Evolutionary conservation across 2,888 invertebrate species (phyloP).

Genomic region (Tineola bisselliella): DNA sequence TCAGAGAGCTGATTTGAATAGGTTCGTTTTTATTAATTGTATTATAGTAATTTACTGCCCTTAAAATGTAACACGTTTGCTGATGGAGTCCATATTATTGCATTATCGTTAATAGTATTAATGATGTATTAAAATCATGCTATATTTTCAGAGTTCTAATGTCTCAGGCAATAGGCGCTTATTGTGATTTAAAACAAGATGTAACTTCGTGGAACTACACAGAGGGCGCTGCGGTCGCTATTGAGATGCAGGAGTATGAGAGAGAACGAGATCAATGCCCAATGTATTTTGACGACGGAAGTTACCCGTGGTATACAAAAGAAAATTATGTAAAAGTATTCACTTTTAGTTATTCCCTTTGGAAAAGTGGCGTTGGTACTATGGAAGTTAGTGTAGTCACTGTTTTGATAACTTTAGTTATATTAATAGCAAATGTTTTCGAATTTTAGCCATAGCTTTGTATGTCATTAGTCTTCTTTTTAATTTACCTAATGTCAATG

Average conservation of each 20-base stretch:
- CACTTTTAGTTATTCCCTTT: conserved; percentile 44
- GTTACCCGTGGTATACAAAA: conserved; percentile 81
- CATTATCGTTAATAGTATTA: too few relatives aligned
- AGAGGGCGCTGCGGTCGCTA: conserved; percentile 91
- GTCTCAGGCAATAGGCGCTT: conserved; percentile 90
- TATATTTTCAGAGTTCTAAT: conserved; percentile 56
- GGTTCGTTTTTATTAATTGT: conserved; percentile 73
- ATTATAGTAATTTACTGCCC: too few relatives aligned
- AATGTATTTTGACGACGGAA: conserved; percentile 96
- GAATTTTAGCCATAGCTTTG: conserved; percentile 10
- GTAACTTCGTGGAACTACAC: conserved; percentile 89
- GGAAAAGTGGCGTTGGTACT: conserved; percentile 33
- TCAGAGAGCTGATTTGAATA: conserved; percentile 91
- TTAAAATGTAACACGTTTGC: too few relatives aligned
- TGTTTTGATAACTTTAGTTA: conserved; percentile 21
- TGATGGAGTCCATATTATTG: too few relatives aligned
- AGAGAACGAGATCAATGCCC: conserved; percentile 96
- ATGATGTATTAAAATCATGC: conserved; percentile 47
- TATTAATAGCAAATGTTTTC: conserved; percentile 24
- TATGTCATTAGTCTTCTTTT: neutral
- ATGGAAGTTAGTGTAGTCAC: conserved; percentile 24
- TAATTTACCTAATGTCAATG: neutral
- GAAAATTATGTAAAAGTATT: conserved; percentile 80
- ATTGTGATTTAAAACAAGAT: conserved; percentile 89
- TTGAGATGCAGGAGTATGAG: conserved; percentile 92